phyloP scores from a whole-genome alignment of 2,113 vertebrate species.

The Calyptommatus sinebrachiatus region DNA sequence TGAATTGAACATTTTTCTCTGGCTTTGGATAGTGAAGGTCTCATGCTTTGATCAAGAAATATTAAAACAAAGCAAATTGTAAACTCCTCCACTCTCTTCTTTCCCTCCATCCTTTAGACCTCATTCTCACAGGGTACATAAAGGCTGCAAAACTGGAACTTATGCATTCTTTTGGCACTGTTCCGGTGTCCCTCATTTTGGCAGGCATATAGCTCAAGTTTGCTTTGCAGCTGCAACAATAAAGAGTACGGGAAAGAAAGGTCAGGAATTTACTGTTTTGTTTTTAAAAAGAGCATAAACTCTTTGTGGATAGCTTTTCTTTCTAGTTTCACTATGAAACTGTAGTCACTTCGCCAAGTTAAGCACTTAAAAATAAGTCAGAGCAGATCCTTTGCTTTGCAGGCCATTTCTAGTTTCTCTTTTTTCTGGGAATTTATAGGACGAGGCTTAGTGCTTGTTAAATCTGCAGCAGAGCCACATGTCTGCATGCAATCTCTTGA shows the following conservation, averaged over 20 bases:
- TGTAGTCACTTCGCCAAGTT: not conserved
- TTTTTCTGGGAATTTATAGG: not conserved
- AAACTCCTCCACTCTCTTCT: not conserved
- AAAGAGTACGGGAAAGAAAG: not conserved
- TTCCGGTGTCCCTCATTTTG: not conserved
- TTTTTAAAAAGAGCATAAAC: not conserved
- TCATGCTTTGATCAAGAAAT: not conserved
- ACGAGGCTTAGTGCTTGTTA: conserved; percentile 6
- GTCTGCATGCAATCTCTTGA: not conserved
- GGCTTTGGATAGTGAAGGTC: not conserved
- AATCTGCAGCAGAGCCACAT: not conserved
- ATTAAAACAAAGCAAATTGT: not conserved
- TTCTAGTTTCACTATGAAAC: not conserved
- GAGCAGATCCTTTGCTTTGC: not conserved
- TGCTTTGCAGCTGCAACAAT: conserved; percentile 25
- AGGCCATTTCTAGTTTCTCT: not conserved
- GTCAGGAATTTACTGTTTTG: conserved; percentile 5
- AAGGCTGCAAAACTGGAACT: conserved; percentile 7
- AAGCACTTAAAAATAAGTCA: conserved; percentile 6
- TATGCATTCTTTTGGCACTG: not conserved
- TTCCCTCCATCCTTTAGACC: not conserved
- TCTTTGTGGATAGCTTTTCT: not conserved
- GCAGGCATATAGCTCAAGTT: not conserved
- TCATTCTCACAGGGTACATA: not conserved
- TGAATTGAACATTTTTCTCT: not conserved